Conservation (phyloP, 2,113 vertebrate genomes). For the Sylvia atricapilla region DNA sequence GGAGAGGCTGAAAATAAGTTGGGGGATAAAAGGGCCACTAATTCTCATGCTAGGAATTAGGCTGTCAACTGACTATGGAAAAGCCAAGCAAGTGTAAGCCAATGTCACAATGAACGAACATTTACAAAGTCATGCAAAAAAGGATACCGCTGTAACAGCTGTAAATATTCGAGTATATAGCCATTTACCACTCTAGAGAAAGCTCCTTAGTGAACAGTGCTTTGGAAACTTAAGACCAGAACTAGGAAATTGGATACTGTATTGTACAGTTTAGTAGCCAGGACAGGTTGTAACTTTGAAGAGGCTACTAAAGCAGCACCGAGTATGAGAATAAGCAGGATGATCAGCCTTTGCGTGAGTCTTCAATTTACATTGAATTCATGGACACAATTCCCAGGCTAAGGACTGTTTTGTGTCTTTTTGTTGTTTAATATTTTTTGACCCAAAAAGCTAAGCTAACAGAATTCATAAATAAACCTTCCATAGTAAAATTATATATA, state of each 20-base stretch:
- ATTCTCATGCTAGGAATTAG: slow-evolving; percentile 80
- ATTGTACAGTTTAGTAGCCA: neutral
- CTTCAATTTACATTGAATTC: neutral
- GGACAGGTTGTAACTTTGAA: neutral
- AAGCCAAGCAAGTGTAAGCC: slow-evolving; percentile 95
- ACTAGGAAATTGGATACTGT: neutral
- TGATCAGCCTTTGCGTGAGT: neutral
- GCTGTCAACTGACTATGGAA: slow-evolving; percentile 80
- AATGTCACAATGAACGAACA: slow-evolving; percentile 86
- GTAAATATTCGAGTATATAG: slow-evolving; percentile 99
- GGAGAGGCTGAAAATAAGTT: slow-evolving; percentile 67
- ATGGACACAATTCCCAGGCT: neutral
- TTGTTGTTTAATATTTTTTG: neutral
- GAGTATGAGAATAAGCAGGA: neutral
- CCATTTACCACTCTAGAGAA: slow-evolving; percentile 62
- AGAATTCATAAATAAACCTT: neutral
- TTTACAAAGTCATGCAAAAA: slow-evolving; percentile 87
- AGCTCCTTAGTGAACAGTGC: neutral
- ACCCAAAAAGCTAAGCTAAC: neutral
- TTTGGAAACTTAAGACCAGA: slow-evolving; percentile 1
- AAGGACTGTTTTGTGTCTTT: neutral
- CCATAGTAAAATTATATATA: neutral
- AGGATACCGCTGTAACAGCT: slow-evolving; percentile 81
- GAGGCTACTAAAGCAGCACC: neutral
- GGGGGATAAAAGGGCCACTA: slow-evolving; percentile 73